phyloP scores from a whole-genome alignment of 2,113 vertebrate genomes.

The Lophura nycthemera region DNA sequence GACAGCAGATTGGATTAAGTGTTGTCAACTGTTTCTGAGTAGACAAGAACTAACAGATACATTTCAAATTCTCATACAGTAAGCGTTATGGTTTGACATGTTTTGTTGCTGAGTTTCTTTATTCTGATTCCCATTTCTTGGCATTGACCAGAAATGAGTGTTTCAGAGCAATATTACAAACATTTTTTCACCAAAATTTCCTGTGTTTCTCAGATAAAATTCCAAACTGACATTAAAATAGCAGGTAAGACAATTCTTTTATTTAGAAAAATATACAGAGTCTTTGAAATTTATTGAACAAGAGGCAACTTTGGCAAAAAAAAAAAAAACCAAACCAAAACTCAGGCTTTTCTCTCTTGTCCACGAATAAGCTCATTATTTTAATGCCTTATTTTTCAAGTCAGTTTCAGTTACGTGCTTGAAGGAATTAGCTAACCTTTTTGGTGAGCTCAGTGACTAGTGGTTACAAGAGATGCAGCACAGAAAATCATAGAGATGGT shows the following conservation, averaged over 20 bases:
- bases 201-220: background rate
- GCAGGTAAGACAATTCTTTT: background rate
- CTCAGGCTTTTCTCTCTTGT: background rate
- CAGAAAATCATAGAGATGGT: background rate
- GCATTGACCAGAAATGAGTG: background rate
- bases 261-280: background rate
- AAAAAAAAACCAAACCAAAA: too few relatives aligned
- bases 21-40: background rate
- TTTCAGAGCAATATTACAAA: background rate
- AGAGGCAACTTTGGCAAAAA: background rate
- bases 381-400: background rate
- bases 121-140: background rate
- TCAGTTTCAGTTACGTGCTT: background rate
- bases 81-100: background rate
- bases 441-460: background rate
- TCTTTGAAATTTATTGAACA: background rate
- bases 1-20: background rate
- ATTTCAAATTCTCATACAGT: background rate
- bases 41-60: background rate
- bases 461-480: background rate
- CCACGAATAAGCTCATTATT: background rate
- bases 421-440: background rate
- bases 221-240: background rate
- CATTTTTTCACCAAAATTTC: background rate
- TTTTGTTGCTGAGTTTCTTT: background rate